phyloP scores from a whole-genome alignment of 2,888 invertebrate species.

The Drosophila phalerata region DNA sequence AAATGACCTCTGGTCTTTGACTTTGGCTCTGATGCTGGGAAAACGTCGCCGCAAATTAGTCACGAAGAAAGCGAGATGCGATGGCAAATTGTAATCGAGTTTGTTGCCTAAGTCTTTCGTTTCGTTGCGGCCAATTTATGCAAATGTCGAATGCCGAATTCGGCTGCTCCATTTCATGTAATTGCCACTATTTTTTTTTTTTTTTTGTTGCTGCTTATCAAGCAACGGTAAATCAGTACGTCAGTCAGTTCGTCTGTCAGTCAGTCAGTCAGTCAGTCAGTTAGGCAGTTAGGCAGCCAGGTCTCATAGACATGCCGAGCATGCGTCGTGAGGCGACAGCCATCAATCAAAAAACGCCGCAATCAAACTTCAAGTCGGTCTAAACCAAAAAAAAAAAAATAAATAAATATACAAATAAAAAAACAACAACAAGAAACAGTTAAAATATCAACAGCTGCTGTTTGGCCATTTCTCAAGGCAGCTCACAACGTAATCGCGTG shows the following conservation, averaged over 20 bases:
- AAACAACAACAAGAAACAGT: slow-evolving; percentile 41
- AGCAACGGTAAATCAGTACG: slow-evolving; percentile 76
- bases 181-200: slow-evolving; percentile 65
- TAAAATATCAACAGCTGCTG: slow-evolving; percentile 61
- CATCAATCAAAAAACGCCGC: slow-evolving; percentile 74
- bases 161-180: slow-evolving; percentile 73
- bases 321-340: slow-evolving; percentile 76
- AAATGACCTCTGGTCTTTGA: slow-evolving; percentile 60
- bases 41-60: slow-evolving; percentile 71
- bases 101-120: slow-evolving; percentile 71
- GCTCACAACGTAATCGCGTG: slow-evolving; percentile 50
- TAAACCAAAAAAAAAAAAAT: slow-evolving; percentile 18
- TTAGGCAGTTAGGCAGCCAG: slow-evolving; percentile 20
- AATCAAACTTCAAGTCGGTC: slow-evolving; percentile 50
- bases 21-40: slow-evolving; percentile 54
- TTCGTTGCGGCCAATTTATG: slow-evolving; percentile 67
- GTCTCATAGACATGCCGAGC: slow-evolving; percentile 69
- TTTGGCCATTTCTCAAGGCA: slow-evolving; percentile 30
- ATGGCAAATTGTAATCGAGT: slow-evolving; percentile 60
- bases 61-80: slow-evolving; percentile 67
- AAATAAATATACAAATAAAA: slow-evolving; percentile 11
- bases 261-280: slow-evolving; percentile 14
- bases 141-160: slow-evolving; percentile 64
- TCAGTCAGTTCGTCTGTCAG: slow-evolving; percentile 45
- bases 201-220: slow-evolving; percentile 54